Percentiles rank a stretch among this genome's conserved stretches.
Conservation (phyloP, 35 echinoderm and acorn worm species). For the Ophioderma brevispina region DNA sequence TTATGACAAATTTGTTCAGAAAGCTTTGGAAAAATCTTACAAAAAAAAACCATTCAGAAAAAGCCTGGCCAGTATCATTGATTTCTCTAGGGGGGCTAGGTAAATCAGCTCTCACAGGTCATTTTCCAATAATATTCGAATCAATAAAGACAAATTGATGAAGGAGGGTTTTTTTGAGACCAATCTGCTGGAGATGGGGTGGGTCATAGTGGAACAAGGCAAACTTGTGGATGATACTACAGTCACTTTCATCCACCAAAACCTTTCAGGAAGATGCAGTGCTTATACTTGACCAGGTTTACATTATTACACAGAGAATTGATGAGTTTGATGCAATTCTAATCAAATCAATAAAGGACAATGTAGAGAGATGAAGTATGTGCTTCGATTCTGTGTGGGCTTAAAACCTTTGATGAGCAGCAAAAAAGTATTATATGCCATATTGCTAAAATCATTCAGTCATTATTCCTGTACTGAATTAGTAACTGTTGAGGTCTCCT, state of each 20-base stretch:
- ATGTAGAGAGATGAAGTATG: neutral
- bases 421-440: neutral
- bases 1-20: neutral
- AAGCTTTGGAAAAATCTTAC: neutral
- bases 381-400: conserved; percentile 10
- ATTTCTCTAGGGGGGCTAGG: no score
- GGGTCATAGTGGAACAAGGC: neutral
- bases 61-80: no score
- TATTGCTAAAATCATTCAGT: neutral
- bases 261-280: conserved; percentile 1
- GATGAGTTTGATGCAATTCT: neutral
- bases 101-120: no score
- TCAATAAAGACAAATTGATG: neutral
- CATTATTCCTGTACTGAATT: no score
- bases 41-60: no score
- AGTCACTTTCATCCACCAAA: conserved; percentile 11
- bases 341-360: neutral
- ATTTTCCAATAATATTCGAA: neutral
- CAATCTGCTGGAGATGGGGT: neutral
- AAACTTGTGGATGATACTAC: neutral
- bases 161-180: neutral
- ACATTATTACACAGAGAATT: neutral
- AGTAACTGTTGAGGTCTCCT: no score
- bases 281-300: conserved; percentile 7
- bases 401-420: neutral